These are phyloP conservation scores for Atherinomorus stipes DNA, from an alignment of 2,113 vertebrate species.

Conservation along the genomic window DNA sequence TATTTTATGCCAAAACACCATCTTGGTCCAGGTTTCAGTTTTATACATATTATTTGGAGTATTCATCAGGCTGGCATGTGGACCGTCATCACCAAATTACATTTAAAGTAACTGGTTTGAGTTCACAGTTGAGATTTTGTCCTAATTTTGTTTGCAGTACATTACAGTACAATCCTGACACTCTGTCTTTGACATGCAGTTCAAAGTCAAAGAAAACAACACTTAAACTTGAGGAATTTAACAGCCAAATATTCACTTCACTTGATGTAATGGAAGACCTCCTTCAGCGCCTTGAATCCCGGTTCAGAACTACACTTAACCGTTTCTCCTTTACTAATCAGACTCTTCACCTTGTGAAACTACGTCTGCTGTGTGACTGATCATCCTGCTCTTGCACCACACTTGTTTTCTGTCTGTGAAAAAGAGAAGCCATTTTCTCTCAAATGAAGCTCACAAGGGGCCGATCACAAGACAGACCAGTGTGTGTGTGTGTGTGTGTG, in stretches of 20 bases:
- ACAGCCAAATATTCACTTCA: background rate
- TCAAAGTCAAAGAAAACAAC: background rate
- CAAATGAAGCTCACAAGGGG: constrained; percentile 60
- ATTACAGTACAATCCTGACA: background rate
- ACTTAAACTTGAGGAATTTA: no score
- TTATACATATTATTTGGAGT: no score
- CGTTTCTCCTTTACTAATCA: constrained; percentile 12
- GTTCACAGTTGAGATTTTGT: background rate
- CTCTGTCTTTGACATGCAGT: background rate
- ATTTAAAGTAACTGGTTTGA: background rate
- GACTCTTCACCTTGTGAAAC: constrained; percentile 32
- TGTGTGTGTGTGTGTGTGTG: constrained; percentile 25
- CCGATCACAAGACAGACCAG: constrained; percentile 60
- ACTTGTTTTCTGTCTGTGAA: constrained; percentile 32
- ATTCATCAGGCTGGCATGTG: no score
- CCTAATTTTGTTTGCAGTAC: background rate
- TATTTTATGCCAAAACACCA: background rate
- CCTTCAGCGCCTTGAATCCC: background rate
- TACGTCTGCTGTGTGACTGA: constrained; percentile 34
- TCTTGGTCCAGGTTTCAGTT: background rate
- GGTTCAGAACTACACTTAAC: background rate
- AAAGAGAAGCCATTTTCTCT: constrained; percentile 39
- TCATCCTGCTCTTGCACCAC: constrained; percentile 21
- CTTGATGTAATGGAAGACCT: background rate
- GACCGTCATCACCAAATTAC: no score